Evolutionary conservation across 2,113 vertebrate genomes (phyloP), one percentile per base, ranked within the genome.

Genomic region (Chlorodrepanis virens): DNA sequence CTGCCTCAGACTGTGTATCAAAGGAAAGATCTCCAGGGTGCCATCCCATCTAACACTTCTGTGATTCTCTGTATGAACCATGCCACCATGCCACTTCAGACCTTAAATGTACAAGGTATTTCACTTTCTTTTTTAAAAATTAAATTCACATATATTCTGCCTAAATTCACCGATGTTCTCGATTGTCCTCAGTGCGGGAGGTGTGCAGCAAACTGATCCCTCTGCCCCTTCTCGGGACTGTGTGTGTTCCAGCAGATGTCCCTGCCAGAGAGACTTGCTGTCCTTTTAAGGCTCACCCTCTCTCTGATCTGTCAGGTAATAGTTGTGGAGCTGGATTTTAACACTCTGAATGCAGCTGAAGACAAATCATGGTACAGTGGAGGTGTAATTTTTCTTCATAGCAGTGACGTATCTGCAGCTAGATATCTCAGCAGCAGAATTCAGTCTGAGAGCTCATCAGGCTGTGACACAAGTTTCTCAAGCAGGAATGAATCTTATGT

Each of bases 321-420:
- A 27, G 27, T 2, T 83, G 33, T 33, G n/a, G 27, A 72, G 53
- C 29, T 68, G 57, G 24, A 68, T 79, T 60, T 80, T 81, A 83
- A 52, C 16, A 45, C 9, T 31, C 35, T 2, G 2, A 56, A 40
- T 39, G 14, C 6, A 53, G 19, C 37, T 68, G 67, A 85, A 87
- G 33, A 44, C 21, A 90, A 83, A 54, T 21, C 14, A 47, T 1
- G 1, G 11, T 47, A 33, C 12, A 49, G 9, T 0, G 0, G 8
- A 28, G 35, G 27, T 60, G 42, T 20, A 33, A 50, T 61, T 90
- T 86, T 83, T 83, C 68, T 68, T 89, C 35, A 40, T 63, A 79
- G 39, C 15, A 54, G 6, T 12, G 56, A 53, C 1, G 1, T 67
- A 11, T 20, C 45, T 53, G 15, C 37, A 70, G 20, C 20, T 65